Percentiles rank a stretch among this genome's conserved stretches.
phyloP scores from a whole-genome alignment of 2,888 invertebrate species.

The Amiota mariae region DNA sequence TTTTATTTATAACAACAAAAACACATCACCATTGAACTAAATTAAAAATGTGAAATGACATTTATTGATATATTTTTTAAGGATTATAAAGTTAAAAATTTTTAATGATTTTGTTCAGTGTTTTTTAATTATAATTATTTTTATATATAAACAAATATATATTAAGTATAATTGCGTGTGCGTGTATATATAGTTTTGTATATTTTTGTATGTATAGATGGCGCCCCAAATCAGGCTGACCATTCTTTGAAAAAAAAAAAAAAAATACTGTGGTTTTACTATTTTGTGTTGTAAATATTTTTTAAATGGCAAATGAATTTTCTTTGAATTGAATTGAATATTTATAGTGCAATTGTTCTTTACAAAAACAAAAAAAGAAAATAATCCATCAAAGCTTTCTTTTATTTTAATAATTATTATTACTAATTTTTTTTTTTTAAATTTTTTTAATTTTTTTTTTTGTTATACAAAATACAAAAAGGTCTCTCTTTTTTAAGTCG shows the following conservation, averaged over 20 bases:
- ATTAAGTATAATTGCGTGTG: too few relatives aligned
- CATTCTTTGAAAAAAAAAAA: too few relatives aligned
- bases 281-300: background rate
- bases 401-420: constrained; percentile 46
- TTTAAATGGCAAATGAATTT: constrained; percentile 39
- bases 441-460: constrained; percentile 2
- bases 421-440: constrained; percentile 12
- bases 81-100: too few relatives aligned
- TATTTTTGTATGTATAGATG: constrained; percentile 31
- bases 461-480: constrained; percentile 30
- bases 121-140: too few relatives aligned
- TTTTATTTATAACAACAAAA: too few relatives aligned
- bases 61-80: too few relatives aligned
- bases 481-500: too few relatives aligned
- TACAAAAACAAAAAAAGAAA: background rate
- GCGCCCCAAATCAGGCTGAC: constrained; percentile 34
- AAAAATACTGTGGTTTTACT: constrained; percentile 54
- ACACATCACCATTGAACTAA: too few relatives aligned
- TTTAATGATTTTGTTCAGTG: too few relatives aligned
- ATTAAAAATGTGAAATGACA: too few relatives aligned
- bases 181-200: background rate
- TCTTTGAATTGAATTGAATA: constrained; percentile 46
- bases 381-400: constrained; percentile 44
- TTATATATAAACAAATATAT: too few relatives aligned
- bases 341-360: constrained; percentile 65